Conservation (phyloP, 2,113 vertebrate species). For the Vanacampus margaritifer region DNA sequence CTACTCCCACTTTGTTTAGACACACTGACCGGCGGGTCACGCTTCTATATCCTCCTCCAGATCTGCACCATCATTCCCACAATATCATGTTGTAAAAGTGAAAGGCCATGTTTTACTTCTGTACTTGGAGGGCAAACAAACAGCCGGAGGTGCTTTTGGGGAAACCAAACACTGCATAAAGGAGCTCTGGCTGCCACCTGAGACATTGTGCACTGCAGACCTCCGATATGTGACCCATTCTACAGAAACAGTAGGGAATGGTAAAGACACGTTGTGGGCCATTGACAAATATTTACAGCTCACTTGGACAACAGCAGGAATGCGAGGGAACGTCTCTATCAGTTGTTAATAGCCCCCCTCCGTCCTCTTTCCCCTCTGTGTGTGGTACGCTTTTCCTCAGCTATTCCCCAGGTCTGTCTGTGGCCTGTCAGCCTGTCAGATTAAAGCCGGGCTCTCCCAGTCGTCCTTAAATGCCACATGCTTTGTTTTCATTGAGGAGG, state of each 20-base stretch:
- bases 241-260: constrained; percentile 38
- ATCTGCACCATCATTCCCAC: constrained; percentile 62
- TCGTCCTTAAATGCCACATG: constrained; percentile 59
- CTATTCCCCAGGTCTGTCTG: constrained; percentile 51
- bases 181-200: constrained; percentile 31
- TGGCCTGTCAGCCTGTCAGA: constrained; percentile 64
- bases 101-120: constrained; percentile 72
- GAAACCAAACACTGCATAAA: constrained; percentile 61
- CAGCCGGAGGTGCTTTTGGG: constrained; percentile 45
- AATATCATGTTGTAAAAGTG: constrained; percentile 70
- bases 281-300: constrained; percentile 65
- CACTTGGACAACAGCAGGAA: constrained; percentile 56
- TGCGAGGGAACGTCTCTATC: constrained; percentile 52
- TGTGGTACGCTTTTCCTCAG: constrained; percentile 54
- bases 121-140: constrained; percentile 66
- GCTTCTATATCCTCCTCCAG: constrained; percentile 63
- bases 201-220: constrained; percentile 36
- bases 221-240: constrained; percentile 30
- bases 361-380: constrained; percentile 51
- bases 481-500: constrained; percentile 69
- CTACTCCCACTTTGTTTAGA: constrained; percentile 69
- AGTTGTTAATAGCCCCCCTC: constrained; percentile 30
- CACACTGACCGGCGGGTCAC: constrained; percentile 63
- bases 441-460: constrained; percentile 51
- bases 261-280: constrained; percentile 41